Conservation (phyloP, 2,797 vertebrate genomes). For the Coendou prehensilis region DNA sequence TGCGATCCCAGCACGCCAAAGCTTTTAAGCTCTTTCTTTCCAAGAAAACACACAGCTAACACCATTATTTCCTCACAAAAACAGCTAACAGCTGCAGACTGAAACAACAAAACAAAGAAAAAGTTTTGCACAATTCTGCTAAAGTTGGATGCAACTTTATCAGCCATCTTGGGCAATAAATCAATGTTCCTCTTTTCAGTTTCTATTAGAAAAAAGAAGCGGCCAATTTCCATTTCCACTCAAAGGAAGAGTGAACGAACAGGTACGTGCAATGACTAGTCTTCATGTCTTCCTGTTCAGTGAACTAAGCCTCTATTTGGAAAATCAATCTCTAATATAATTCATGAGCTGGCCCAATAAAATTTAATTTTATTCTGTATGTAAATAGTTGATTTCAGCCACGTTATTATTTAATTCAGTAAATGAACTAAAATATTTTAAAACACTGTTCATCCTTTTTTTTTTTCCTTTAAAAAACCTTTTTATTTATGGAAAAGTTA, state of each 20-base stretch:
- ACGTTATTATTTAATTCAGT: constrained; percentile 31
- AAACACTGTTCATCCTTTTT: background rate
- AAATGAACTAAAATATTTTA: background rate
- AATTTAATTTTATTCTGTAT: constrained; percentile 64
- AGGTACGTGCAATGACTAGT: constrained; percentile 72
- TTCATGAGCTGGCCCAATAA: background rate
- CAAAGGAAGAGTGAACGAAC: constrained; percentile 78
- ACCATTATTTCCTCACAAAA: constrained; percentile 88
- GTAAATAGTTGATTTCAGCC: constrained; percentile 13
- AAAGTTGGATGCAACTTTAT: constrained; percentile 80
- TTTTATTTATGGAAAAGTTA: background rate
- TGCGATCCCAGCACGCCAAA: constrained; percentile 83
- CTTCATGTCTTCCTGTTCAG: constrained; percentile 60
- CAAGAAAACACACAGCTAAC: constrained; percentile 89
- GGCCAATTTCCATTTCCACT: constrained; percentile 72
- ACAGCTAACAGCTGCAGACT: constrained; percentile 88
- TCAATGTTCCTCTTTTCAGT: constrained; percentile 63
- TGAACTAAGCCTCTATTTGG: constrained; percentile 73
- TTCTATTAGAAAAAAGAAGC: constrained; percentile 62
- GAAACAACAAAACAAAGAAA: constrained; percentile 82
- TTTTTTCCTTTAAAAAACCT: too few relatives aligned
- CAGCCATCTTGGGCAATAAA: constrained; percentile 81
- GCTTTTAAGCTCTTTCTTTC: constrained; percentile 86
- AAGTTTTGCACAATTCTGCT: constrained; percentile 74
- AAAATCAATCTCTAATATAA: constrained; percentile 75